phyloP scores from a whole-genome alignment of 2,797 vertebrate species.

The Varecia variegata region DNA sequence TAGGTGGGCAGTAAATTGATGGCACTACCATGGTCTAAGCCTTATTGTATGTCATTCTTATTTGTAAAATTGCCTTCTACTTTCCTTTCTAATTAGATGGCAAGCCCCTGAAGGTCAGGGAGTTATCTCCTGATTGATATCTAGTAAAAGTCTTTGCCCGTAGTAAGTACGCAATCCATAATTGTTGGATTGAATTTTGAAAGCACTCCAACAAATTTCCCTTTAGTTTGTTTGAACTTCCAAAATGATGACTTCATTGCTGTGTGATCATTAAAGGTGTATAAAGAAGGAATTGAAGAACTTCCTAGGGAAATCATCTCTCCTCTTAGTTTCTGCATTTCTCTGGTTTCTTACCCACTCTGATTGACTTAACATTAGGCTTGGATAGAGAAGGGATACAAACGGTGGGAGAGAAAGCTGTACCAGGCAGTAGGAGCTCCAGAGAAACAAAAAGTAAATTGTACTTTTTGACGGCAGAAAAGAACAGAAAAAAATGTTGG shows the following conservation, averaged over 20 bases:
- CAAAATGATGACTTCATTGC: slow-evolving; percentile 7
- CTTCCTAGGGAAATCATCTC: slow-evolving; percentile 31
- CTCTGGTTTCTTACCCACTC: background rate
- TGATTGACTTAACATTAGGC: background rate
- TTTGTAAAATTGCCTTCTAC: background rate
- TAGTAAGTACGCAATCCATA: background rate
- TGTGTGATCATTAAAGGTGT: background rate
- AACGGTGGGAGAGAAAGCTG: background rate
- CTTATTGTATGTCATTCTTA: background rate
- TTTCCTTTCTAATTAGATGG: background rate
- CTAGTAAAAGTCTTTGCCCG: background rate
- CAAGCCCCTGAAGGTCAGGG: background rate
- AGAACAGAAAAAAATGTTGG: slow-evolving; percentile 3
- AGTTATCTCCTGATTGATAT: background rate
- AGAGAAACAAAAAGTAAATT: background rate
- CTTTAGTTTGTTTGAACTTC: slow-evolving; percentile 29
- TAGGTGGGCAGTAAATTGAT: background rate
- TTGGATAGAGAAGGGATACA: background rate
- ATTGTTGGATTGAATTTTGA: slow-evolving; percentile 3
- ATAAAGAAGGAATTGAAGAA: background rate
- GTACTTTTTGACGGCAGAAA: slow-evolving; percentile 29
- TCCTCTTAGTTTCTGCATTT: background rate
- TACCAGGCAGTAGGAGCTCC: background rate
- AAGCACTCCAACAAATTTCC: background rate
- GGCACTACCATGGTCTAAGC: background rate